Evolutionary conservation across 1,140 invertebrate species (phyloP).

Genomic region (Periplaneta americana): DNA sequence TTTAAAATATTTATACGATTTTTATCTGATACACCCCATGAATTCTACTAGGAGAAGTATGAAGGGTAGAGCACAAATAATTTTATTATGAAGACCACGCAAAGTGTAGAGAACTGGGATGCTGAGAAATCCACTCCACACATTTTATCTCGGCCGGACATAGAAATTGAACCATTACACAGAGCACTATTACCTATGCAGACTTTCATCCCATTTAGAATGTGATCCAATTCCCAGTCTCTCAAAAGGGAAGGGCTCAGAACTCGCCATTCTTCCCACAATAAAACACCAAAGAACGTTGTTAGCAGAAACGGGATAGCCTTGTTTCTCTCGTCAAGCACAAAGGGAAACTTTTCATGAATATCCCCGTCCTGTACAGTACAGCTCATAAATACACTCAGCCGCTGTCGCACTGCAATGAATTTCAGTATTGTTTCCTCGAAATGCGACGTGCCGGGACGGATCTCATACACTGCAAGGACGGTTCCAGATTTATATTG

Average conservation of each 20-base stretch:
- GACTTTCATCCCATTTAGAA: not conserved
- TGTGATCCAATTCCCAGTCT: not conserved
- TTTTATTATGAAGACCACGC: no score
- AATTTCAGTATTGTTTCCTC: no score
- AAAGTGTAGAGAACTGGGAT: no score
- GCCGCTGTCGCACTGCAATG: not conserved
- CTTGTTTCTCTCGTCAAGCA: not conserved
- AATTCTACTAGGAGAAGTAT: no score
- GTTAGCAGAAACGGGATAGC: not conserved
- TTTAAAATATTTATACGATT: no score
- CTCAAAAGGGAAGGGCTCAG: not conserved
- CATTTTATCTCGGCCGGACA: not conserved
- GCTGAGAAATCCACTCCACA: no score
- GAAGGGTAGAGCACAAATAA: no score
- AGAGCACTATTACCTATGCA: not conserved
- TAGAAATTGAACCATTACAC: not conserved
- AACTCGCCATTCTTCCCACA: not conserved
- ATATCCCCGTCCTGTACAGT: not conserved
- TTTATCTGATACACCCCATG: no score
- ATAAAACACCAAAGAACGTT: not conserved
- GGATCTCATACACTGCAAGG: no score
- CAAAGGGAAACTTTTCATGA: no score
- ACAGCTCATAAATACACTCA: not conserved
- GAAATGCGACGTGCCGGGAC: no score
- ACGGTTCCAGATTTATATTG: no score